Evolutionary conservation across 2,113 vertebrate species (phyloP), one percentile per base, ranked within the genome.

Genomic region (Callipepla squamata): DNA sequence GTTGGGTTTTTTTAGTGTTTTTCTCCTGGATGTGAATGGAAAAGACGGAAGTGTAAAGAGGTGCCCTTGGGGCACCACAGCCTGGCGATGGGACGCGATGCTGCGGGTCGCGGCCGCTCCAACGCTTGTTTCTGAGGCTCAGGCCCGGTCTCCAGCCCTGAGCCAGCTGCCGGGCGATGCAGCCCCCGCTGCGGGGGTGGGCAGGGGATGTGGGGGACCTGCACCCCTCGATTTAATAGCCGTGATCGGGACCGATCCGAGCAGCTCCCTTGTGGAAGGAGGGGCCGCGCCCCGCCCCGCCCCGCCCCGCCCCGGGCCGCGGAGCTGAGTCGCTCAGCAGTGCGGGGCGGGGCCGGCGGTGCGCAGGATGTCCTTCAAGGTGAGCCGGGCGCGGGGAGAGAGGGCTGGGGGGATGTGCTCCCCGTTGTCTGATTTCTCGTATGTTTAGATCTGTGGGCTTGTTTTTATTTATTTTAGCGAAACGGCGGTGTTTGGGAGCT

Each of bases 351-450:
- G 70, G 94, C 80, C 85, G 40, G 94, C 34, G 85, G 80, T 93
- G 95, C 74, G 89, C 95, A 93, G 62, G 57, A 96, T 94, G 95
- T 94, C 91, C 17, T 94, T 85, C 95, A 96, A 95, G 95, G 95
- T 95, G 93, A 96, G 95, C 69, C 38, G 62, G 51, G 65, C 17
- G 61, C 13, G 28, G 57, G 40, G 51, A 32, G 25, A 44, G 34
- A 53, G 53, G 3, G 72, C 14, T 44, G 51, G 58, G 13, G 6
- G 47, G 5, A 11, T 6, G 22, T 6, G n/a, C 10, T 25, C 55
- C 77, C 38, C 36, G 84, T 20, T 61, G 47, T 32, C 57, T 5
- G 77, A 55, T 45, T 2, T 50, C 23, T 48, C 7, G 5, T 34
- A 5, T 11, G 8, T 32, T 4, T 6, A 59, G 17, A 1, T 62